Evolutionary conservation across 2,113 vertebrate genomes (phyloP).

Genomic region (Tapirus terrestris): DNA sequence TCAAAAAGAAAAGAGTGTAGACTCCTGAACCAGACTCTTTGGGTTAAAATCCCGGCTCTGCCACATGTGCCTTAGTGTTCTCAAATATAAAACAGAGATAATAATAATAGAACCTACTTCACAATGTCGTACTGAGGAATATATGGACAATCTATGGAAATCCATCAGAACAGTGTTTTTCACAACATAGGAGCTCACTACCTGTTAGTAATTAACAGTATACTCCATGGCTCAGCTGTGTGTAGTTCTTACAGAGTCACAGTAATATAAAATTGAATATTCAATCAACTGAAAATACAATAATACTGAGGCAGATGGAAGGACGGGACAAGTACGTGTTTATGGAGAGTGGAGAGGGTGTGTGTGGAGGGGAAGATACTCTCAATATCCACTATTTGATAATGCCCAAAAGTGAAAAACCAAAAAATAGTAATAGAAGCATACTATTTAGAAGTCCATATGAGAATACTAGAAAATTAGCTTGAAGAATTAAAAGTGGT

Average conservation of each 20-base stretch:
- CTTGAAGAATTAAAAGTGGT: not conserved
- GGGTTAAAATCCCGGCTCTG: not conserved
- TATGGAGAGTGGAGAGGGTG: not conserved
- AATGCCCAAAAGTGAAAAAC: slow-evolving; percentile 12
- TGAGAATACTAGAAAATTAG: not conserved
- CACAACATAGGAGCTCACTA: not conserved
- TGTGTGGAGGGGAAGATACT: not conserved
- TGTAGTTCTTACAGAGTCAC: not conserved
- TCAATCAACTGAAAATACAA: not conserved
- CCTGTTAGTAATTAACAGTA: not conserved
- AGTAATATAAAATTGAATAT: not conserved
- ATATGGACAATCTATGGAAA: not conserved
- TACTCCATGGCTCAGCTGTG: not conserved
- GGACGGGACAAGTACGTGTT: not conserved
- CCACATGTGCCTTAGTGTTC: not conserved
- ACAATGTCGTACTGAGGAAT: not conserved
- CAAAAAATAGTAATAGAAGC: not conserved
- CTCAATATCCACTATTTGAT: not conserved
- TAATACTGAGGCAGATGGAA: not conserved
- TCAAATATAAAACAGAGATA: not conserved
- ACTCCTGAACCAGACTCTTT: not conserved
- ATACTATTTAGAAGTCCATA: not conserved
- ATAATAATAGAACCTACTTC: not conserved
- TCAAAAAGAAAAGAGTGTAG: not conserved
- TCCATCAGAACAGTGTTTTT: not conserved